Evolutionary conservation across 1,140 invertebrate species (phyloP).

Genomic region (Mactra quadrangularis): DNA sequence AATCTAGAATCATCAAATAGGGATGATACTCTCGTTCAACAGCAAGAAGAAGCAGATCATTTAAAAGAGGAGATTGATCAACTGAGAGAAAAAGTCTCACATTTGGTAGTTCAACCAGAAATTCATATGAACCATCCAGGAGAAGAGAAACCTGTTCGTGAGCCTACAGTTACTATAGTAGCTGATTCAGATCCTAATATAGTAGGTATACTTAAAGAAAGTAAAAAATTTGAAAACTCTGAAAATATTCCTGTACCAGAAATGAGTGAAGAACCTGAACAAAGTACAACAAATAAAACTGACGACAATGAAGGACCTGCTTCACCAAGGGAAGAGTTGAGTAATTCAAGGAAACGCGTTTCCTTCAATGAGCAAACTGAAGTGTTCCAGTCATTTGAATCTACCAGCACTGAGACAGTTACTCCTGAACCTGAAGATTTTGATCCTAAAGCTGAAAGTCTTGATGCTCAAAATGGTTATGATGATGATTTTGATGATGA

Average conservation of each 20-base stretch:
- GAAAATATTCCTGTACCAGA: constrained; percentile 29
- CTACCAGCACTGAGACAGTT: constrained; percentile 50
- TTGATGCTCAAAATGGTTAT: constrained; percentile 46
- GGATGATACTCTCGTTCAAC: not conserved
- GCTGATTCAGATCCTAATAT: constrained; percentile 44
- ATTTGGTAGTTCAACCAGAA: constrained; percentile 22
- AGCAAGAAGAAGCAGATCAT: not conserved
- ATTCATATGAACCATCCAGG: not conserved
- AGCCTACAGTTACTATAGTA: constrained; percentile 19
- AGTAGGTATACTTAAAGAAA: constrained; percentile 53
- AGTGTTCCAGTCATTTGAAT: constrained; percentile 57
- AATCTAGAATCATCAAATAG: constrained; percentile 22
- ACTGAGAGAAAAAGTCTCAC: constrained; percentile 40
- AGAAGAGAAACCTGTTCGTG: too few relatives aligned
- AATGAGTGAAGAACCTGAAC: constrained; percentile 35
- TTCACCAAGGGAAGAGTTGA: constrained; percentile 14
- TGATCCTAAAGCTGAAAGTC: constrained; percentile 42
- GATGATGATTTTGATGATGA: constrained; percentile 33
- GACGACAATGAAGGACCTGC: not conserved
- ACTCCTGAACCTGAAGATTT: constrained; percentile 49
- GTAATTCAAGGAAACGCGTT: constrained; percentile 30
- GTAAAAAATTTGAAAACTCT: constrained; percentile 22
- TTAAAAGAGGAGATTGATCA: constrained; percentile 48
- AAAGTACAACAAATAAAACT: not conserved
- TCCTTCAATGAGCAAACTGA: constrained; percentile 60